Evolutionary conservation across 2,888 invertebrate species (phyloP).

Genomic region (Micoletzkya japonica): DNA sequence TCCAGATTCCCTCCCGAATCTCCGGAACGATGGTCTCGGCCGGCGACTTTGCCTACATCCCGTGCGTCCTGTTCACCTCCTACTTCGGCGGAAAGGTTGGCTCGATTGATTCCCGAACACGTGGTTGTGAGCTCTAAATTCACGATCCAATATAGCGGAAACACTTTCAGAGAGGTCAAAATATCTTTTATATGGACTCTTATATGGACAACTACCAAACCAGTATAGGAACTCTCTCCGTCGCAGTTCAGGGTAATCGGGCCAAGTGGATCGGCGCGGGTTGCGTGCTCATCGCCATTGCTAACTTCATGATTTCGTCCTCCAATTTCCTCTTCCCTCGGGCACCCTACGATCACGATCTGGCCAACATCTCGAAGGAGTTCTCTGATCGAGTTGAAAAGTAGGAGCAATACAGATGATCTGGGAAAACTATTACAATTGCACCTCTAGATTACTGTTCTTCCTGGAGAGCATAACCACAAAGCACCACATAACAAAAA

Average conservation of each 20-base stretch:
- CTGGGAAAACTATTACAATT: too few species aligned
- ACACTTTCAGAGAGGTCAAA: too few species aligned
- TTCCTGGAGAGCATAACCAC: too few species aligned
- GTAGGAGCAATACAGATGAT: too few species aligned
- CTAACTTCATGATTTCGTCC: constrained; percentile 58
- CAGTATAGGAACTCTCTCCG: neutral
- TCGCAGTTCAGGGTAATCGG: constrained; percentile 52
- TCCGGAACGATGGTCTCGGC: constrained; percentile 62
- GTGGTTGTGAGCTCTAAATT: too few species aligned
- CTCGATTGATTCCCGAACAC: too few species aligned
- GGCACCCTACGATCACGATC: constrained; percentile 36
- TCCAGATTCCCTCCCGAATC: constrained; percentile 61
- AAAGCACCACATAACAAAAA: too few species aligned
- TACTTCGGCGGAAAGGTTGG: constrained; percentile 60
- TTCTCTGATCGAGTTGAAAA: constrained; percentile 38
- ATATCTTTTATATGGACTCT: too few species aligned
- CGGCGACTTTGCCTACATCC: constrained; percentile 63
- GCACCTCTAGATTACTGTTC: too few species aligned
- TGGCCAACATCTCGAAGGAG: neutral
- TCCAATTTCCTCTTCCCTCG: constrained; percentile 62
- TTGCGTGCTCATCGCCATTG: constrained; percentile 60
- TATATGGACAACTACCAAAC: neutral
- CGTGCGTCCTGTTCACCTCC: constrained; percentile 59
- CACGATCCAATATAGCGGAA: too few species aligned
- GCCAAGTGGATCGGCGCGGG: constrained; percentile 63